These are phyloP conservation scores for Plodia interpunctella DNA, from an alignment of 1,140 invertebrate genomes.

Conservation along the genomic window DNA sequence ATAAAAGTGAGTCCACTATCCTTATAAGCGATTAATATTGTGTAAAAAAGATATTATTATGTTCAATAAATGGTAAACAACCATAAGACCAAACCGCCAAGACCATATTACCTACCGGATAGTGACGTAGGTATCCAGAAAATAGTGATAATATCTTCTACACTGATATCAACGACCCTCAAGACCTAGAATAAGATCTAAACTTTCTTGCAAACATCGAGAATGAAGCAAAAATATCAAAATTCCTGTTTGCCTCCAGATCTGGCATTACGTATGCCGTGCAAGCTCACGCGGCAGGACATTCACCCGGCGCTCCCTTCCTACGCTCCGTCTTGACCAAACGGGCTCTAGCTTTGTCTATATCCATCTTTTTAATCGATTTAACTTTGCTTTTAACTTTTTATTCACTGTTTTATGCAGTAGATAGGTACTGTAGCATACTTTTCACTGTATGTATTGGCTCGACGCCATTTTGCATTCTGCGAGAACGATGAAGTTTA, in stretches of 20 bases:
- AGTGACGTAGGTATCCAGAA: no score
- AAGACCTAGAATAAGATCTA: not conserved
- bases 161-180: not conserved
- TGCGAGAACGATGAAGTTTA: no score
- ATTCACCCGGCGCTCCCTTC: conserved; percentile 11
- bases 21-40: no score
- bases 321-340: not conserved
- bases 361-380: conserved; percentile 8
- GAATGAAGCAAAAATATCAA: not conserved
- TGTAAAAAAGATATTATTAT: no score
- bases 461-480: no score
- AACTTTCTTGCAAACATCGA: not conserved
- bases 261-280: conserved; percentile 15
- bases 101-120: no score
- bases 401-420: not conserved
- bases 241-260: not conserved
- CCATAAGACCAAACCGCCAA: no score
- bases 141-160: not conserved
- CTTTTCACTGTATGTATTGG: not conserved
- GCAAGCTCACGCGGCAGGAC: conserved; percentile 11
- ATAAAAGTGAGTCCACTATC: no score
- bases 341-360: conserved; percentile 9
- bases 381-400: not conserved
- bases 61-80: no score
- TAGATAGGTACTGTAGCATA: no score